Evolutionary conservation across 2,113 vertebrate species (phyloP).

Genomic region (Brevimyrus niger): DNA sequence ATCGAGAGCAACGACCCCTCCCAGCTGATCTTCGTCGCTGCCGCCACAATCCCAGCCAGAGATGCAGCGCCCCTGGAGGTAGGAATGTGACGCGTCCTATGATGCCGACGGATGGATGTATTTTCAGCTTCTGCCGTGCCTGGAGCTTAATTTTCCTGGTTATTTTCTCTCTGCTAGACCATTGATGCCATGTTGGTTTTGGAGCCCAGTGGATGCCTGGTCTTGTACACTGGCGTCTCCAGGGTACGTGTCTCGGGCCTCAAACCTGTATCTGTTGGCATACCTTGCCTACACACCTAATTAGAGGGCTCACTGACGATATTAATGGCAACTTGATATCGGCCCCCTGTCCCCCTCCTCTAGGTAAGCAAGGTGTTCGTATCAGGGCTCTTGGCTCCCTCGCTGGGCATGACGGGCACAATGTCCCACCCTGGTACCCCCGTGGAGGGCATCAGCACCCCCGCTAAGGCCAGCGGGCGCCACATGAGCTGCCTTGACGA

Average conservation of each 20-base stretch:
- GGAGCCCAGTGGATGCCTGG: constrained; percentile 82
- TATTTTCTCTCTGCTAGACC: constrained; percentile 52
- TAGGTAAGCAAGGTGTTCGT: constrained; percentile 96
- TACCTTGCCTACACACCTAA: neutral
- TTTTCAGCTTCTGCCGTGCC: neutral
- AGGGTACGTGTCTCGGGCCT: constrained; percentile 59
- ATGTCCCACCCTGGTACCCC: constrained; percentile 69
- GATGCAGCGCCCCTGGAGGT: constrained; percentile 89
- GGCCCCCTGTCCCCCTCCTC: constrained; percentile 3
- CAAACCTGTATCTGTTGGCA: neutral
- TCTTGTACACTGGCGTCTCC: constrained; percentile 87
- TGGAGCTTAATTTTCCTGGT: neutral
- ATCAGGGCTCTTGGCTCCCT: constrained; percentile 74
- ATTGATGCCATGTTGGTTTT: constrained; percentile 81
- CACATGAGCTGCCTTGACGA: constrained; percentile 78
- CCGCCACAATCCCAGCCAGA: constrained; percentile 80
- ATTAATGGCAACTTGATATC: too few relatives aligned
- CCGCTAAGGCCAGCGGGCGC: constrained; percentile 69
- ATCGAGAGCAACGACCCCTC: constrained; percentile 85
- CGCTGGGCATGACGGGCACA: constrained; percentile 67
- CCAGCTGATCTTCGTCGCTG: constrained; percentile 84
- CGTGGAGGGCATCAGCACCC: constrained; percentile 72
- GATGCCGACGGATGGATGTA: neutral
- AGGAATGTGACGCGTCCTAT: constrained; percentile 3
- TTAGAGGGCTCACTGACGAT: neutral